phyloP scores from a whole-genome alignment of 2,888 invertebrate genomes.

The Desoria tigrina region DNA sequence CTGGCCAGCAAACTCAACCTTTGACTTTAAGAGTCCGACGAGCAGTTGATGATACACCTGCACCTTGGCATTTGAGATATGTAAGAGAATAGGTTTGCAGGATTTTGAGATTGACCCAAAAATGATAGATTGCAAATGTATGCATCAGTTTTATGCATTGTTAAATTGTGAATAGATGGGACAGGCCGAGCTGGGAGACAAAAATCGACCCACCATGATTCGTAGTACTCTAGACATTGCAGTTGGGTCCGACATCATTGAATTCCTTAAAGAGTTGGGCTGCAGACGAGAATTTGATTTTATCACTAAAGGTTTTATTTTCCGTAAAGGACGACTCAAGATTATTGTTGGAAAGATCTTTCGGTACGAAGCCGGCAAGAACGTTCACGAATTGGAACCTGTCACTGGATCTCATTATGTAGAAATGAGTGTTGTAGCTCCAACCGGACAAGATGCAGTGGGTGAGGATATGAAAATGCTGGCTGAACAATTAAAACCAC shows the following conservation, averaged over 20 bases:
- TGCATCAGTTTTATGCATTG: background rate
- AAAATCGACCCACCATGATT: constrained; percentile 83
- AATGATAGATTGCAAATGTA: too few species aligned
- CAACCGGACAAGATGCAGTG: constrained; percentile 88
- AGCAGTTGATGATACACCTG: constrained; percentile 77
- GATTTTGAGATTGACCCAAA: too few species aligned
- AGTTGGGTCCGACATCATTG: constrained; percentile 83
- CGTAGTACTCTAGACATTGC: constrained; percentile 90
- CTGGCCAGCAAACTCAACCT: constrained; percentile 54
- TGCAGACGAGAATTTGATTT: constrained; percentile 91
- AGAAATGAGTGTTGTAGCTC: constrained; percentile 86
- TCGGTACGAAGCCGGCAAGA: constrained; percentile 71
- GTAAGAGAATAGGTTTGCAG: constrained; percentile 70
- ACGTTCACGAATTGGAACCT: constrained; percentile 71
- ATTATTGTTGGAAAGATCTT: constrained; percentile 93
- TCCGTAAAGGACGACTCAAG: constrained; percentile 94
- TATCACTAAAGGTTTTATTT: constrained; percentile 89
- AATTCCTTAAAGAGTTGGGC: constrained; percentile 89
- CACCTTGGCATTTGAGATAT: constrained; percentile 87
- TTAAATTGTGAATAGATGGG: constrained; percentile 32
- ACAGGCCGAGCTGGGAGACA: constrained; percentile 63
- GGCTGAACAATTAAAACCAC: constrained; percentile 88
- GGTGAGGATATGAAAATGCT: constrained; percentile 94
- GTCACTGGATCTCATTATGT: constrained; percentile 91
- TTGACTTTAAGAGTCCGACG: constrained; percentile 78